Evolutionary conservation across 2,888 invertebrate genomes (phyloP).

Genomic region (Zygaena filipendulae): DNA sequence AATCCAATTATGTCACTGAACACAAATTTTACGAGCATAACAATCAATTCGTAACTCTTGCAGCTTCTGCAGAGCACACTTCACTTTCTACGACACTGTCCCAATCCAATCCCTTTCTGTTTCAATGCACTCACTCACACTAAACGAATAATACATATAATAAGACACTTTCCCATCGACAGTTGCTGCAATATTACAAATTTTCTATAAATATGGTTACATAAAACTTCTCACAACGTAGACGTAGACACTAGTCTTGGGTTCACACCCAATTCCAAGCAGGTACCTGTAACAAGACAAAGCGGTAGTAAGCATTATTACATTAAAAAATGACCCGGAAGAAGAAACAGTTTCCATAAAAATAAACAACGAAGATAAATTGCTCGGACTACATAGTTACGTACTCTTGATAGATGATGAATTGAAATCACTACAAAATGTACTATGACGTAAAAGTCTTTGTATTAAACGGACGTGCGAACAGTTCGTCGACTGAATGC

Average conservation of each 20-base stretch:
- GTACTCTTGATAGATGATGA: slow-evolving; percentile 33
- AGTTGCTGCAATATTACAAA: no score
- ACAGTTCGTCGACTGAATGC: slow-evolving; percentile 33
- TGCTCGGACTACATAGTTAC: slow-evolving; percentile 32
- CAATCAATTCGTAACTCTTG: slow-evolving; percentile 28
- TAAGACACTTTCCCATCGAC: slow-evolving; percentile 7
- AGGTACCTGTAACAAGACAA: slow-evolving; percentile 67
- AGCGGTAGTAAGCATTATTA: slow-evolving; percentile 36
- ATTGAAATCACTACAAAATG: slow-evolving; percentile 46
- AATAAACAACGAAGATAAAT: slow-evolving; percentile 17
- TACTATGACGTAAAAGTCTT: slow-evolving; percentile 56
- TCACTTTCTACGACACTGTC: slow-evolving; percentile 28
- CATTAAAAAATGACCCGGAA: neutral
- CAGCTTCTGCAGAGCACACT: slow-evolving; percentile 41
- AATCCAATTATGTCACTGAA: slow-evolving; percentile 52
- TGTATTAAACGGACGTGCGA: slow-evolving; percentile 26
- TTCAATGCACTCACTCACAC: no score
- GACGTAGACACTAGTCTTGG: slow-evolving; percentile 57
- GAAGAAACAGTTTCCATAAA: slow-evolving; percentile 12
- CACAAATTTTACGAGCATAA: slow-evolving; percentile 44
- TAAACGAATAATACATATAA: slow-evolving; percentile 16
- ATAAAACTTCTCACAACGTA: slow-evolving; percentile 63
- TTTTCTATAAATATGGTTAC: slow-evolving; percentile 53
- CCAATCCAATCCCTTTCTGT: neutral
- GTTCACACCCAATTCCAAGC: slow-evolving; percentile 63